Evolutionary conservation across 2,797 vertebrate species (phyloP).

Genomic region (Pseudomugil gertrudae): DNA sequence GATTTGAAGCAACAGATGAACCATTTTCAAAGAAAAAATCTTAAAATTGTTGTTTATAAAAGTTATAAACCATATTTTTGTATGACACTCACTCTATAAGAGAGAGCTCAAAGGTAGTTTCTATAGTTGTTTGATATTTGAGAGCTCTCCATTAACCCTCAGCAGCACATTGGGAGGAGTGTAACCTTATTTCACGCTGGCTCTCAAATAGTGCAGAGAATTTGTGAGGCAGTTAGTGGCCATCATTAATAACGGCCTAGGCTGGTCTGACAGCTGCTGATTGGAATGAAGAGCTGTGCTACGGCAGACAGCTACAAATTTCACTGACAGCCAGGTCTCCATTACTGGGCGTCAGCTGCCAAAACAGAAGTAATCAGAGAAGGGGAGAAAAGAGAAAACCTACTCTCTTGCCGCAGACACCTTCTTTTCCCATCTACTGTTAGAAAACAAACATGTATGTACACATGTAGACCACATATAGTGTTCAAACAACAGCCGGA

Average conservation of each 20-base stretch:
- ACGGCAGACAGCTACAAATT: slow-evolving; percentile 84
- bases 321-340: slow-evolving; percentile 83
- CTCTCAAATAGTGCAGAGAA: slow-evolving; percentile 82
- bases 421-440: slow-evolving; percentile 50
- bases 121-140: slow-evolving; percentile 74
- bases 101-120: slow-evolving; percentile 44
- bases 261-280: slow-evolving; percentile 81
- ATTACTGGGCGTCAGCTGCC: slow-evolving; percentile 82
- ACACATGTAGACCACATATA: slow-evolving; percentile 21
- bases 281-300: slow-evolving; percentile 81
- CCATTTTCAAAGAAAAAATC: slow-evolving; percentile 38
- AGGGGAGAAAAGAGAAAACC: slow-evolving; percentile 65
- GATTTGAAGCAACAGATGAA: slow-evolving; percentile 25
- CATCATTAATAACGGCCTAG: slow-evolving; percentile 83
- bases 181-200: slow-evolving; percentile 82
- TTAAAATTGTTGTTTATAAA: slow-evolving; percentile 27
- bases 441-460: slow-evolving; percentile 48
- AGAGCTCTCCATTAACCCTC: slow-evolving; percentile 75
- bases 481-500: slow-evolving; percentile 24
- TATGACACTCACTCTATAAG: slow-evolving; percentile 30
- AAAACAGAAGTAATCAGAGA: slow-evolving; percentile 82
- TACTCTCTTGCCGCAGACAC: slow-evolving; percentile 58
- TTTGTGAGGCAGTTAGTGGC: slow-evolving; percentile 82
- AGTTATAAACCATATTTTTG: slow-evolving; percentile 8
- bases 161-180: slow-evolving; percentile 70